These are phyloP conservation scores for Dryobota labecula DNA, from an alignment of 2,888 invertebrate species.

Conservation along the genomic window DNA sequence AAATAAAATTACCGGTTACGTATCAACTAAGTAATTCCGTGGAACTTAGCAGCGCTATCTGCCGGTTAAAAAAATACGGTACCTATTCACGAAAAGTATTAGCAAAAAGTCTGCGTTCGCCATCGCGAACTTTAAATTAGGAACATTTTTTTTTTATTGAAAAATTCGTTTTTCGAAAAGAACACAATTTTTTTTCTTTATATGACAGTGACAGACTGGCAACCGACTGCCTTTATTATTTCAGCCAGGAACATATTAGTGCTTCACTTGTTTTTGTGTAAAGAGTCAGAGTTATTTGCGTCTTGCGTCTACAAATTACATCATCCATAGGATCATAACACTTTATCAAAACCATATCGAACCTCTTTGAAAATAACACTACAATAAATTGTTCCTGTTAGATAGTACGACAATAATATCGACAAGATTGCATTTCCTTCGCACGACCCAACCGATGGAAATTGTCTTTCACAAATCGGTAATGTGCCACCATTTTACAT, in stretches of 20 bases:
- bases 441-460: slow-evolving; percentile 71
- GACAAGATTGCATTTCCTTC: slow-evolving; percentile 61
- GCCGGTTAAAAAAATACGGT: slow-evolving; percentile 49
- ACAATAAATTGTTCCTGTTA: slow-evolving; percentile 49
- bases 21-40: slow-evolving; percentile 63
- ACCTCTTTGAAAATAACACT: slow-evolving; percentile 32
- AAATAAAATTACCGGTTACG: slow-evolving; percentile 68
- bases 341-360: slow-evolving; percentile 45
- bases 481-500: slow-evolving; percentile 72
- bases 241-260: background rate
- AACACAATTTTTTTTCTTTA: background rate
- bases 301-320: slow-evolving; percentile 19
- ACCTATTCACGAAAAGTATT: slow-evolving; percentile 34
- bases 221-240: background rate
- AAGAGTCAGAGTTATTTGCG: slow-evolving; percentile 11
- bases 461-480: slow-evolving; percentile 85
- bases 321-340: slow-evolving; percentile 11
- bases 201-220: background rate
- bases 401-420: slow-evolving; percentile 51
- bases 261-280: background rate
- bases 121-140: slow-evolving; percentile 35
- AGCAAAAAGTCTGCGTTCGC: slow-evolving; percentile 45
- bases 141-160: slow-evolving; percentile 20
- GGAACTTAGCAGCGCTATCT: slow-evolving; percentile 58
- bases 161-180: too few relatives aligned